phyloP scores from a whole-genome alignment of 2,113 vertebrate species.

The Chaenocephalus aceratus region DNA sequence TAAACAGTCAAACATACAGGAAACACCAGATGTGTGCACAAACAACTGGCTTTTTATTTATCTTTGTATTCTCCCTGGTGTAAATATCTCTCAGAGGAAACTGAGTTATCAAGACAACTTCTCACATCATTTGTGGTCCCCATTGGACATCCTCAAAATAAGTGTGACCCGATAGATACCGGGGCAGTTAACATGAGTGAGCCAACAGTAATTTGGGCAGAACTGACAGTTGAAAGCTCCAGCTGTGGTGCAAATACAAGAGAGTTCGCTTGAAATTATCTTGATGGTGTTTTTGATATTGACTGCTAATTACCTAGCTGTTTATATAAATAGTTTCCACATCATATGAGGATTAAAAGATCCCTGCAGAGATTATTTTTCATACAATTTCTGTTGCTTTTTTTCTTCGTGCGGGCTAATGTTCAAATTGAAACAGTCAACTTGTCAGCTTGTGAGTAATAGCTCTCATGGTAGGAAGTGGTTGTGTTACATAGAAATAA shows the following conservation, averaged over 20 bases:
- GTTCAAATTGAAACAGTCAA: background rate
- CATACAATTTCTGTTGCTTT: background rate
- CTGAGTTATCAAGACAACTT: constrained; percentile 4
- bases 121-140: background rate
- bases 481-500: background rate
- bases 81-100: constrained; percentile 28
- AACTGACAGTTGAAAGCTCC: background rate
- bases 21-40: constrained; percentile 57
- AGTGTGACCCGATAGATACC: background rate
- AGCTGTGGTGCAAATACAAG: constrained; percentile 7
- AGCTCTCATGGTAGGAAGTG: background rate
- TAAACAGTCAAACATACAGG: constrained; percentile 51
- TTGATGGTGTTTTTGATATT: constrained; percentile 3
- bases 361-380: constrained; percentile 16
- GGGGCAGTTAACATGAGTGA: background rate
- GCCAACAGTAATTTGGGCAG: background rate
- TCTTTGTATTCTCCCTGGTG: constrained; percentile 16
- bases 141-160: background rate
- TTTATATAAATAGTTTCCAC: constrained; percentile 6
- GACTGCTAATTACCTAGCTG: background rate
- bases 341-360: constrained; percentile 19
- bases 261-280: background rate
- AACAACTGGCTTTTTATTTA: constrained; percentile 13
- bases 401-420: no score
- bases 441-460: constrained; percentile 11